Conservation (phyloP, 2,797 vertebrate genomes). For the Epinephelus malabaricus region DNA sequence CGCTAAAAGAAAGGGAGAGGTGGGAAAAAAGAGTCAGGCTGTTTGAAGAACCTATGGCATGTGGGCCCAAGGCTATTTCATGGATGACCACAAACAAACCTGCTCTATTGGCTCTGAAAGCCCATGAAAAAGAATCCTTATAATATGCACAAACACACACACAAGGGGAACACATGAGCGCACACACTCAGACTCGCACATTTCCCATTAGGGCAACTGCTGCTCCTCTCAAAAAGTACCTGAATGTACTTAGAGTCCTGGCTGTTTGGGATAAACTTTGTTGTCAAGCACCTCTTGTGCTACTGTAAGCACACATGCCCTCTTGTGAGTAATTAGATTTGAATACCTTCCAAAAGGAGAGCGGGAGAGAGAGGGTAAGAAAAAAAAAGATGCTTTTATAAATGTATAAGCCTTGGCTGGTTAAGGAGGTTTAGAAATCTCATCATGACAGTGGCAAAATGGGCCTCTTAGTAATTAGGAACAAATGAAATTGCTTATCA, state of each 20-base stretch:
- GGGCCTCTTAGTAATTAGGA: constrained; percentile 85
- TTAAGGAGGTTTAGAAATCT: constrained; percentile 83
- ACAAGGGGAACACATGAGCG: neutral
- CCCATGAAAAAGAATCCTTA: constrained; percentile 27
- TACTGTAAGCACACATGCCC: constrained; percentile 76
- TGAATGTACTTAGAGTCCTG: constrained; percentile 46
- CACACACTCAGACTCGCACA: constrained; percentile 20
- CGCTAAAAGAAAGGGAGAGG: constrained; percentile 53
- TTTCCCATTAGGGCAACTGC: constrained; percentile 42
- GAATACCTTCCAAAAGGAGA: constrained; percentile 75
- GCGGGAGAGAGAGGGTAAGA: neutral
- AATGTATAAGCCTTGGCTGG: constrained; percentile 80
- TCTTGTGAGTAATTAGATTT: constrained; percentile 82
- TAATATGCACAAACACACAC: constrained; percentile 28
- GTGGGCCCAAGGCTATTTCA: constrained; percentile 63
- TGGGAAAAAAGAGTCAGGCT: constrained; percentile 38
- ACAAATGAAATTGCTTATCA: constrained; percentile 88
- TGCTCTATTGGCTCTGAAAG: constrained; percentile 43
- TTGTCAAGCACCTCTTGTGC: constrained; percentile 80
- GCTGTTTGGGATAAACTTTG: constrained; percentile 76
- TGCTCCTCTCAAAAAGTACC: constrained; percentile 46
- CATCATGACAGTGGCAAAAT: constrained; percentile 83
- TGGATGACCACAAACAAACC: constrained; percentile 63
- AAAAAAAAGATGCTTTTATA: constrained; percentile 72
- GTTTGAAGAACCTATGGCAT: constrained; percentile 70